Evolutionary conservation across 2,113 vertebrate species (phyloP).

Genomic region (Urocitellus parryii): DNA sequence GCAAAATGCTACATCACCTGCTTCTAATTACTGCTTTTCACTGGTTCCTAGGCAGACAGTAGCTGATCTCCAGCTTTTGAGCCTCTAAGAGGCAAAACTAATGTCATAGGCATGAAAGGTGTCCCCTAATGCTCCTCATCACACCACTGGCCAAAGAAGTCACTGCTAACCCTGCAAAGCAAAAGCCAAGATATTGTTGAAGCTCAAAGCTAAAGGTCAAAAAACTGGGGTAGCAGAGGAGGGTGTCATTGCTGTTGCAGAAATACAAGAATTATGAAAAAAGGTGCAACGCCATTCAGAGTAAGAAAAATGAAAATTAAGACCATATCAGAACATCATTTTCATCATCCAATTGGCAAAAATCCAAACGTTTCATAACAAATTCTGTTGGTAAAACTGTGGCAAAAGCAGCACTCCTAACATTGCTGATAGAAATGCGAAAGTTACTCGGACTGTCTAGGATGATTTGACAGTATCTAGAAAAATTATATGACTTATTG

Average conservation of each 20-base stretch:
- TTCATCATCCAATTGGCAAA: conserved; percentile 37
- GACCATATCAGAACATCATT: conserved; percentile 21
- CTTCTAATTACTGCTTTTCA: conserved; percentile 16
- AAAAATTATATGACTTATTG: background rate
- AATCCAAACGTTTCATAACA: background rate
- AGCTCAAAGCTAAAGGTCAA: background rate
- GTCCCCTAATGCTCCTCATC: background rate
- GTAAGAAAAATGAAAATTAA: conserved; percentile 24
- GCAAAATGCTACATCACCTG: background rate
- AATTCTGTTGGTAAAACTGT: background rate
- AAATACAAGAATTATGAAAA: background rate
- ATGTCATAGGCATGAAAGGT: background rate
- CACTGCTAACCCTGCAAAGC: background rate
- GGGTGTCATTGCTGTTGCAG: background rate
- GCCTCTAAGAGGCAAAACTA: background rate
- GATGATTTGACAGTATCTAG: background rate
- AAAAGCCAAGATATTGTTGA: background rate
- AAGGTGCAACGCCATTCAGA: background rate
- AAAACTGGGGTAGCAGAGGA: background rate
- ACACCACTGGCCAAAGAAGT: background rate
- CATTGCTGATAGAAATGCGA: background rate
- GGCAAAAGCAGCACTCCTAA: background rate
- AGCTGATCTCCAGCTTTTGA: background rate
- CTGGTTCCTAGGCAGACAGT: background rate
- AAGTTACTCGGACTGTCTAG: background rate